phyloP scores from a whole-genome alignment of 2,888 invertebrate genomes.

The Ophioninae sp. region DNA sequence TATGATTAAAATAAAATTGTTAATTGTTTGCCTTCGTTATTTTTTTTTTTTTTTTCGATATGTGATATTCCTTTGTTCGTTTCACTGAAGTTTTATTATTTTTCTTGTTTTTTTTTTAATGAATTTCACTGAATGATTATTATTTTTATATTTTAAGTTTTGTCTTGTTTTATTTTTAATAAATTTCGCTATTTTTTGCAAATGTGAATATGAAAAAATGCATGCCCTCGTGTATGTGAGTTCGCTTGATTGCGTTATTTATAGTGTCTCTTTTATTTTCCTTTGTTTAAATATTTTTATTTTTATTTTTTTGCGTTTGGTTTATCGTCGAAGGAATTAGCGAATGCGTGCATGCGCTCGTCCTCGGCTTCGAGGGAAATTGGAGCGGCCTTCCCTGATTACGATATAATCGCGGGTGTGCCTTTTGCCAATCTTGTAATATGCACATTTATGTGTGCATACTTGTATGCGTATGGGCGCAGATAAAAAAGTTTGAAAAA shows the following conservation, averaged over 20 bases:
- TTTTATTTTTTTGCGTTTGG: constrained; percentile 9
- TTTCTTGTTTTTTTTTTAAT: no score
- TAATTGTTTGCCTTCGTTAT: no score
- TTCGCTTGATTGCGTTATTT: constrained; percentile 38
- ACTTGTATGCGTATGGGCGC: background rate
- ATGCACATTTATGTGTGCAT: background rate
- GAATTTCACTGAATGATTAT: no score
- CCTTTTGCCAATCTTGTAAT: background rate
- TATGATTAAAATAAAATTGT: no score
- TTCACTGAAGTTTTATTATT: no score
- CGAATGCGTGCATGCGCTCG: constrained; percentile 25
- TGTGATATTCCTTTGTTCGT: no score
- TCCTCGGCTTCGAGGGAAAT: constrained; percentile 30
- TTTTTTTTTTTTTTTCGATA: no score
- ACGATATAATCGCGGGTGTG: constrained; percentile 47
- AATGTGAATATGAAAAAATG: background rate
- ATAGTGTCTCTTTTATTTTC: background rate
- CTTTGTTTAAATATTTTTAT: background rate
- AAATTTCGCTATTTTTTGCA: background rate
- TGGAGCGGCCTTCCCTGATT: constrained; percentile 44
- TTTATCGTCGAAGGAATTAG: constrained; percentile 22
- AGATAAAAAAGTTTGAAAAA: constrained; percentile 2
- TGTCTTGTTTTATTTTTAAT: no score
- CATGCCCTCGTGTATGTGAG: background rate
- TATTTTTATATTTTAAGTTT: no score